phyloP scores from a whole-genome alignment of 2,888 invertebrate species.

The Amblyjoppa fuscipennis region DNA sequence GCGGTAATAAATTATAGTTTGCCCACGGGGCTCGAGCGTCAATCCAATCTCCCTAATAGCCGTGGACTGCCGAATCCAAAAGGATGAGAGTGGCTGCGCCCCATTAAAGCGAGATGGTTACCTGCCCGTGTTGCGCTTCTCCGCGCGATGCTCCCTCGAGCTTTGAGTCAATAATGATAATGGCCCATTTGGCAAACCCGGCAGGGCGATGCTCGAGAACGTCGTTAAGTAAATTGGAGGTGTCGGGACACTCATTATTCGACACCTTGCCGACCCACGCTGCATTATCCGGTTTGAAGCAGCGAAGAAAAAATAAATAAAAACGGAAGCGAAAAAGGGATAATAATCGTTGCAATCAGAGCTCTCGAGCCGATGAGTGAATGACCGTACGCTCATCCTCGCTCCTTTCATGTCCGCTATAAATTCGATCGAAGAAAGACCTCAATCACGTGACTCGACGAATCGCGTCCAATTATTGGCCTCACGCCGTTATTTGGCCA shows the following conservation, averaged over 20 bases:
- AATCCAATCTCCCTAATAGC: constrained; percentile 75
- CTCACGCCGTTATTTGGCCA: not conserved
- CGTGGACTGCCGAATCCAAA: constrained; percentile 41
- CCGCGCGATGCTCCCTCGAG: constrained; percentile 48
- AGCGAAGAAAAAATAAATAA: not conserved
- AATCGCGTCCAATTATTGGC: not conserved
- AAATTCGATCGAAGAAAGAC: constrained; percentile 31
- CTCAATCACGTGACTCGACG: constrained; percentile 37
- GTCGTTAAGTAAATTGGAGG: constrained; percentile 76
- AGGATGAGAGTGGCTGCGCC: constrained; percentile 42
- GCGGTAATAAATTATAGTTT: constrained; percentile 70
- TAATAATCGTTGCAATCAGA: constrained; percentile 47
- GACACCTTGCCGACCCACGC: constrained; percentile 31
- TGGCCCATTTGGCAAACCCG: constrained; percentile 71
- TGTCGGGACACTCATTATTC: constrained; percentile 67
- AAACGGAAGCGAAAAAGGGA: not conserved
- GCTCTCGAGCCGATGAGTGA: constrained; percentile 21
- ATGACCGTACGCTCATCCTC: constrained; percentile 22
- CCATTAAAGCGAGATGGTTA: constrained; percentile 60
- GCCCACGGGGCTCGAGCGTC: constrained; percentile 57
- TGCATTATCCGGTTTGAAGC: constrained; percentile 22
- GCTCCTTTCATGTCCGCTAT: constrained; percentile 11
- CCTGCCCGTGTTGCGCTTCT: constrained; percentile 37
- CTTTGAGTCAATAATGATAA: constrained; percentile 75
- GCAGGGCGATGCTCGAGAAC: constrained; percentile 52